Conservation (phyloP, 2,797 vertebrate genomes). For the Phylloscopus collybita region DNA sequence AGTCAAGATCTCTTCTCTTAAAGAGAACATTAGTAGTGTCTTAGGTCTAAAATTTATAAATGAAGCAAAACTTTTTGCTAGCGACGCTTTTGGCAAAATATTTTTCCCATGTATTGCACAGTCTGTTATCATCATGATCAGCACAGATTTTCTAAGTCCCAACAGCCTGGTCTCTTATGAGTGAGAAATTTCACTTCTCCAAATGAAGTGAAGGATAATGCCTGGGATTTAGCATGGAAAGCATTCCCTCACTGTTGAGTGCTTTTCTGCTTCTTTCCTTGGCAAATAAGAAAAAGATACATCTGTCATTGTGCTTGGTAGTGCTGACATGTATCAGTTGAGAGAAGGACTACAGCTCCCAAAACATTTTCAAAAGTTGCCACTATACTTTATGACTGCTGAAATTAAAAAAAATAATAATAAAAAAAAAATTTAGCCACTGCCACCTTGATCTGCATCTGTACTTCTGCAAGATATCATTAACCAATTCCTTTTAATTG, state of each 20-base stretch:
- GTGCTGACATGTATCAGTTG: background rate
- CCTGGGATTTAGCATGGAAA: background rate
- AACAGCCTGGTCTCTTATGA: background rate
- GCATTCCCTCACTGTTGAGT: background rate
- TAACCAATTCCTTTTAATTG: background rate
- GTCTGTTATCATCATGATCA: background rate
- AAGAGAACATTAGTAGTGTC: background rate
- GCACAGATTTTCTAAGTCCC: background rate
- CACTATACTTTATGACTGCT: background rate
- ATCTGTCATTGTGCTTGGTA: background rate
- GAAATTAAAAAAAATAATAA: background rate
- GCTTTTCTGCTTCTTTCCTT: background rate
- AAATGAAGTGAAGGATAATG: background rate
- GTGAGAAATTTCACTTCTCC: conserved; percentile 21
- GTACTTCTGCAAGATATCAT: background rate
- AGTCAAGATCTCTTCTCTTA: background rate
- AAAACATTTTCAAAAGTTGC: background rate
- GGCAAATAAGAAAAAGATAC: background rate
- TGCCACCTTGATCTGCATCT: background rate
- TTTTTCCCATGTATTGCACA: background rate
- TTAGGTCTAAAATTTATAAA: conserved; percentile 10
- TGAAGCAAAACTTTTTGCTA: background rate
- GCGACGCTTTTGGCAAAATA: background rate
- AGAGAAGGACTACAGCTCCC: background rate
- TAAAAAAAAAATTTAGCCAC: background rate